Evolutionary conservation across 2,797 vertebrate genomes (phyloP), one percentile per base, ranked within the genome.

Genomic region (Chaetodon trifasciatus): DNA sequence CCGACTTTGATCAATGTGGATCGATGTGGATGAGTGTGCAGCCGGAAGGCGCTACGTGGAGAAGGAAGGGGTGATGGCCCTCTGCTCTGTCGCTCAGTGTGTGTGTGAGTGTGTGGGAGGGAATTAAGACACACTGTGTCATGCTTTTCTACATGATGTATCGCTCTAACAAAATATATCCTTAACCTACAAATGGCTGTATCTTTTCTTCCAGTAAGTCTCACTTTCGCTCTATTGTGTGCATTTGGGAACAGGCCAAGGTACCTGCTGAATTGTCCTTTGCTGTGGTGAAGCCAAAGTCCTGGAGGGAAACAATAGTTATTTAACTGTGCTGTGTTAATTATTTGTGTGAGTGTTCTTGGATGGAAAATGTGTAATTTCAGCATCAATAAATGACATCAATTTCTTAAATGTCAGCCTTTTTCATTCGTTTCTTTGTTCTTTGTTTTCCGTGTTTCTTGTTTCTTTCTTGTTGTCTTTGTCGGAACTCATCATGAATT

Each of bases 21-120:
- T 94, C 90, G 83, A 93, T 92, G 84, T 67, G 90, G 92, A 94
- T 89, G 91, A 93, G 92, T 85, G 88, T 86, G 92, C 85, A 86
- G 90, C 89, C 70, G 72, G 92, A 92, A 93, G 89, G 81, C 69
- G n/a, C 87, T 83, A 81, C 49, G 71, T 78, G 81, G 64, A 46
- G 81, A 67, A 8, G 32, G 64, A 70, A 47, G 60, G 64, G 83
- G 82, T 70, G 77, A 86, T 70, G 84, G 75, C 74, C 84, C 78
- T 86, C 62, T 87, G 82, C 79, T 87, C 78, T 76, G 86, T 82
- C 35, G 9, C 40, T 11, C 49, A 53, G 76, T 47, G 49, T 75
- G 65, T 68, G 69, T 40, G 72, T 62, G 67, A 55, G 50, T 69
- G 66, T 46, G 23, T 15, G 24, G 70, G 58, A 74, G 70, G 65